Evolutionary conservation across 2,113 vertebrate genomes (phyloP), one percentile per base, ranked within the genome.

Genomic region (Aix galericulata): DNA sequence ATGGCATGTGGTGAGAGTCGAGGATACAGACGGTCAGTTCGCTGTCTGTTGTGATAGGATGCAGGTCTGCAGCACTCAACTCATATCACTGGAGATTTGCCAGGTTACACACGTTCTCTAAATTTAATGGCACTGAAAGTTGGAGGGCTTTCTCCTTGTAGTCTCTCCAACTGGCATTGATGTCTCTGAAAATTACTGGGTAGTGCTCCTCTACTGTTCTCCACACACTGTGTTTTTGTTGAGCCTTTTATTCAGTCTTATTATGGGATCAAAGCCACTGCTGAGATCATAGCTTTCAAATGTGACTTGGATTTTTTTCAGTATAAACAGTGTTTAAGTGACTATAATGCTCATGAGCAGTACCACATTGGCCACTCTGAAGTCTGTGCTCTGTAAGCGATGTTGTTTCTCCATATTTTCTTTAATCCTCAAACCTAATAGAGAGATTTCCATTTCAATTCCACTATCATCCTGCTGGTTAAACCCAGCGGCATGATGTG

Each of bases 1-100:
- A 23, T 0, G 3, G 55, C 14, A 4, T 0, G 0, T 6, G 29
- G 64, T 1, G 15, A 48, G 60, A 18, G 60, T 7, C 6, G 58
- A 42, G 15, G 2, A 3, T 34, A 3, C 7, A 4, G 36, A 78
- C 0, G 10, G 7, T 8, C 56, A 17, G 29, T 13, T 53, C 9
- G 1, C 27, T 13, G 50, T 11, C 40, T 7, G 27, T 0, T 27
- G 58, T 13, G 34, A 36, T 3, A 1, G 2, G 76, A 15, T 10
- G 63, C 38, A 8, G 7, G 2, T 10, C 32, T 4, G 25, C 31
- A 3, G 46, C 5, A 1, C 8, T 42, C 62, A 32, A 58, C 56
- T 80, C 14, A 1, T 9, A 34, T 6, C 26, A 31, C 27, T 0
- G 9, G 25, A 44, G 34, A 23, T 67, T 29, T 58, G 29, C 84